A percentile compares a stretch with the other conserved stretches of the same genome.
Conservation (phyloP, 1,140 invertebrate genomes). For the Hetaerina americana region DNA sequence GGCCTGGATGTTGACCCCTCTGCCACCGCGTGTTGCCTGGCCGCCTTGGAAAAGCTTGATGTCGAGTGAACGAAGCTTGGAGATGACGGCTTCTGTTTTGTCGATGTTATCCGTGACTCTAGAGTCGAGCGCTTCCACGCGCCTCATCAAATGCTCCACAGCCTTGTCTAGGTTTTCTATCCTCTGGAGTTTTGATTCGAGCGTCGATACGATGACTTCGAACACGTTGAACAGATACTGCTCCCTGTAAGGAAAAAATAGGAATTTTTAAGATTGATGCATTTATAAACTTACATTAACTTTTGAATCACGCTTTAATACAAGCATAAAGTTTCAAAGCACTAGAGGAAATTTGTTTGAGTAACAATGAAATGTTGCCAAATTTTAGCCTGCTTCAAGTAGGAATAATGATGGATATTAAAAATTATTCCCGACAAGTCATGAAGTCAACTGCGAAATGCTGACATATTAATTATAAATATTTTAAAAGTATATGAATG, state of each 20-base stretch:
- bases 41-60: constrained; percentile 47
- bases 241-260: constrained; percentile 52
- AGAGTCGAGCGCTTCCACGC: constrained; percentile 65
- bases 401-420: too few relatives aligned
- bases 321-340: too few relatives aligned
- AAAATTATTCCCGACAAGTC: too few relatives aligned
- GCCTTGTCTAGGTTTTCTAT: constrained; percentile 77
- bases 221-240: constrained; percentile 79
- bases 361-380: too few relatives aligned
- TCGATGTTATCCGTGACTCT: constrained; percentile 68
- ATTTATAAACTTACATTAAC: too few relatives aligned
- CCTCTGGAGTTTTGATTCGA: constrained; percentile 71
- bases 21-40: constrained; percentile 14
- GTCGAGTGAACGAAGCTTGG: constrained; percentile 56
- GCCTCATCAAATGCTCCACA: constrained; percentile 67
- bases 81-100: constrained; percentile 66
- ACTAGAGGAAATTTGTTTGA: too few relatives aligned
- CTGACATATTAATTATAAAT: too few relatives aligned
- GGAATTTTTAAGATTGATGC: too few relatives aligned
- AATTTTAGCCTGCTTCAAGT: too few relatives aligned
- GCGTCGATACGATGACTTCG: constrained; percentile 72
- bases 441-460: too few relatives aligned
- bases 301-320: too few relatives aligned
- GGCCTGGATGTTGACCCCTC: constrained; percentile 7
- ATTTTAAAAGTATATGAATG: too few relatives aligned